These are phyloP conservation scores for Neodontobutis hainanensis DNA, from an alignment of 2,113 vertebrate genomes.

Conservation along the genomic window DNA sequence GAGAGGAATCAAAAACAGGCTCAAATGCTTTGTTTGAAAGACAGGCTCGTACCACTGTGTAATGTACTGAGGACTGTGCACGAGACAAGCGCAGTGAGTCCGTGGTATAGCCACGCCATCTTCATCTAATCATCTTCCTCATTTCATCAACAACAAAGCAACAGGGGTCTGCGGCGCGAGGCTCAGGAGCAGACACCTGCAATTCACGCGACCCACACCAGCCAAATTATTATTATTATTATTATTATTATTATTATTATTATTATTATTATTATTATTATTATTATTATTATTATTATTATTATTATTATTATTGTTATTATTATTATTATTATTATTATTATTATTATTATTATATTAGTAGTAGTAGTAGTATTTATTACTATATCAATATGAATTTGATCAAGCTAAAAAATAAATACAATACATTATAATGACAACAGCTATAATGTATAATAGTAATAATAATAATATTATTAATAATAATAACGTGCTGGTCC, in stretches of 20 bases:
- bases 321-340: conserved; percentile 40
- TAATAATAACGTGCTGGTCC: conserved; percentile 14
- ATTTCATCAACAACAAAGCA: conserved; percentile 77
- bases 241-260: conserved; percentile 51
- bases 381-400: neutral
- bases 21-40: conserved; percentile 9
- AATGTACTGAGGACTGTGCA: conserved; percentile 9
- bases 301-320: conserved; percentile 28
- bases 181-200: conserved; percentile 52
- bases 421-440: conserved; percentile 37
- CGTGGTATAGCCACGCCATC: conserved; percentile 79
- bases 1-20: conserved; percentile 12
- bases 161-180: conserved; percentile 68
- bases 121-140: conserved; percentile 19
- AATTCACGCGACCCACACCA: conserved; percentile 48
- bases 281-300: too few species aligned
- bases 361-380: too few species aligned
- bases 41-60: conserved; percentile 9
- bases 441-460: conserved; percentile 37
- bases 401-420: neutral
- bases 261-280: too few species aligned
- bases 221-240: conserved; percentile 38
- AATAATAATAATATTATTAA: conserved; percentile 37
- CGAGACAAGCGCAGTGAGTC: conserved; percentile 47
- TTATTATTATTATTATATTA: too few species aligned